Base-by-base conservation (phyloP, 2,113 vertebrate species). In the Labeo rohita region DNA sequence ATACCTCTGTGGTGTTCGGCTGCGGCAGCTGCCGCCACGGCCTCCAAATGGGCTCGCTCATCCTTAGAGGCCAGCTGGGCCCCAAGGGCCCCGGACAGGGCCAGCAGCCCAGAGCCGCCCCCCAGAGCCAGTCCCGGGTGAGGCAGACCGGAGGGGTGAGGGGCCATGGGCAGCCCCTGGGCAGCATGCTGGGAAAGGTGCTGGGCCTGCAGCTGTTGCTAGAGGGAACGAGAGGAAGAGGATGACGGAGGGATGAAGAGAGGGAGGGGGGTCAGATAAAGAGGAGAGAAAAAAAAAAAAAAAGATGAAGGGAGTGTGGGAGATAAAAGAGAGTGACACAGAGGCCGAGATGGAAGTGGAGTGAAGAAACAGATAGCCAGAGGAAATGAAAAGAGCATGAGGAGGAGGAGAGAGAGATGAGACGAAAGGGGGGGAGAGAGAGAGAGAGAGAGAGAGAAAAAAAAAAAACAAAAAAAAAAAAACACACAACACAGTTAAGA, bases 201-300 rank as follows among this genome's bases (percentile, higher is more conserved):
- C 91, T 98, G 97, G 1, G 95, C 96, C 91, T 98, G 97, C 4
- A 98, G 95, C 93, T 98, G 97, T 87, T 98, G 97, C 97, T 97
- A 84, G 76, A 80, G 34, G 81, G 73, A 68, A 39, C n/a, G 45
- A 77, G 50, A 78, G 34, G 16, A 83, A 89, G 75, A 45, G 63
- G 34, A 47, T n/a, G 72, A 74, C 47, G 68, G 72, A 74, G 11
- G 56, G 47, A 86, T 36, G 78, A 43, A 84, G 66, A 59, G 59
- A 76, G 49, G 83, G 23, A 49, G 28, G 70, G 56, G 13, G 74
- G 5, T 80, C 13, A 82, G 15, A 81, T 23, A 85, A 5, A 72
- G 45, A 54, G 73, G 81, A 72, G 39, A 39, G 5, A 39, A 39
- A 39, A 39, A 39, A 39, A 39, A 39, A 39, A 34, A 49, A 13